A percentile compares a stretch with the other conserved stretches of the same genome.
Conservation (phyloP, 2,113 vertebrate genomes). For the Rhea pennata region DNA sequence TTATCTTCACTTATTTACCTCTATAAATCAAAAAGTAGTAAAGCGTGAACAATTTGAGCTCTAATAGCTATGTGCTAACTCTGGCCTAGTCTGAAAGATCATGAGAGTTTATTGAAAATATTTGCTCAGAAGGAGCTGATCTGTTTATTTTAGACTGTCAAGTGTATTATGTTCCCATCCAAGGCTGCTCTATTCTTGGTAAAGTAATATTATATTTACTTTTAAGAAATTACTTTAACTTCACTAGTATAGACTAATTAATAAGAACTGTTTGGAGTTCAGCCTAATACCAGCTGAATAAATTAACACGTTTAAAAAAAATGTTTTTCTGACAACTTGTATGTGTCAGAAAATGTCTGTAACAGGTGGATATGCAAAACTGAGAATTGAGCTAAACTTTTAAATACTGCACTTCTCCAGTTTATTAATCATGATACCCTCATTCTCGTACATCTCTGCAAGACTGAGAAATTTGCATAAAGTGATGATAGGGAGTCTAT, state of each 20-base stretch:
- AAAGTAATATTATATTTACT: not conserved
- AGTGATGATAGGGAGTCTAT: fast-evolving
- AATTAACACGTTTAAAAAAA: not conserved
- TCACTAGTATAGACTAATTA: not conserved
- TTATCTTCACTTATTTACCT: not conserved
- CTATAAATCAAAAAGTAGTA: not conserved
- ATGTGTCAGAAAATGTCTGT: not conserved
- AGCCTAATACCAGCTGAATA: not conserved
- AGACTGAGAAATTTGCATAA: not conserved
- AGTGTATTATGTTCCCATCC: not conserved
- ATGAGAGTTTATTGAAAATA: not conserved
- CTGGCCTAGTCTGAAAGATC: not conserved
- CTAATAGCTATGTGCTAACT: not conserved
- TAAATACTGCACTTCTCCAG: not conserved
- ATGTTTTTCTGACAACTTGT: not conserved
- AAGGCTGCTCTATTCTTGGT: not conserved
- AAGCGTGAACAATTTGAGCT: not conserved
- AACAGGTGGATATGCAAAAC: not conserved
- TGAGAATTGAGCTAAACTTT: not conserved
- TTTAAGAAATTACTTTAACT: not conserved
- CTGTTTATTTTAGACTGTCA: not conserved
- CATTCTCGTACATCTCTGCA: not conserved
- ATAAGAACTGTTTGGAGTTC: not conserved
- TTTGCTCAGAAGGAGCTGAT: not conserved
- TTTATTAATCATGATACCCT: not conserved